These are phyloP conservation scores for Apoda limacodes DNA, from an alignment of 2,888 invertebrate species.

Conservation along the genomic window DNA sequence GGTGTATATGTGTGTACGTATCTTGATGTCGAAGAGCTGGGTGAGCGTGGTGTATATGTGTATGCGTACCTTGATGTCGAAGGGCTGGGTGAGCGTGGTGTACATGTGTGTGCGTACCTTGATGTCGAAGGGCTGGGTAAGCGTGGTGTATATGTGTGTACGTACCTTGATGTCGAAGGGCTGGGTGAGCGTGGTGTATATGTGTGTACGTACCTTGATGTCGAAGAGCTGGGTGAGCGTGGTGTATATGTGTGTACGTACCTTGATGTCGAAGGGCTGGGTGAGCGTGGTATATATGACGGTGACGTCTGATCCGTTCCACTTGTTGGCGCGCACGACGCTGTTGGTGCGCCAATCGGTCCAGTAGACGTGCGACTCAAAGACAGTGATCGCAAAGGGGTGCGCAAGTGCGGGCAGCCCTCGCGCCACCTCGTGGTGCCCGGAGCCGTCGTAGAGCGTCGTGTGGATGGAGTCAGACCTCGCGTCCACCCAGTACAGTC, in stretches of 20 bases:
- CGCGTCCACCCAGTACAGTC: conserved; percentile 90
- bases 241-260: conserved; percentile 72
- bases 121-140: conserved; percentile 92
- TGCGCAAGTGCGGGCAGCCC: conserved; percentile 83
- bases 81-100: conserved; percentile 89
- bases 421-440: conserved; percentile 76
- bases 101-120: conserved; percentile 73
- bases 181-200: too few species aligned
- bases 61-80: conserved; percentile 81
- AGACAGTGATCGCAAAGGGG: conserved; percentile 90
- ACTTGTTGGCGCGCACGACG: conserved; percentile 89
- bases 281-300: conserved; percentile 85
- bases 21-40: too few species aligned
- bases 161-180: too few species aligned
- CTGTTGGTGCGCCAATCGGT: conserved; percentile 93
- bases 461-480: conserved; percentile 89
- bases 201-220: too few species aligned
- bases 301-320: conserved; percentile 82
- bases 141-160: too few species aligned
- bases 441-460: conserved; percentile 82
- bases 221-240: too few species aligned
- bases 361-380: conserved; percentile 91
- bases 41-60: too few species aligned
- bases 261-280: conserved; percentile 92
- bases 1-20: too few species aligned